These are phyloP conservation scores for Lissonota sp. DNA, from an alignment of 2,888 invertebrate genomes.

Conservation along the genomic window DNA sequence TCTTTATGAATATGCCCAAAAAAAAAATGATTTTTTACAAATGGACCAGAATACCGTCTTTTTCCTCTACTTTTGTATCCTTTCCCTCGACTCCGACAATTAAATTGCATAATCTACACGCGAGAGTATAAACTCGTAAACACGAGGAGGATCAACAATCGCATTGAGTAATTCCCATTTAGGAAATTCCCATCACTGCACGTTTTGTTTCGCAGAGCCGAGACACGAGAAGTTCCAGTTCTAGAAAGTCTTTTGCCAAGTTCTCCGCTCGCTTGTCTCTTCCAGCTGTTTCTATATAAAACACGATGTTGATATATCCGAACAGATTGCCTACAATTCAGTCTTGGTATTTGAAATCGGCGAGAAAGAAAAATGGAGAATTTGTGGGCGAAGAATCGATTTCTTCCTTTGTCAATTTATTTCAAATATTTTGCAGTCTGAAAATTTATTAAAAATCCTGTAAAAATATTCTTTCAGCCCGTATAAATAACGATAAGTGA, in stretches of 20 bases:
- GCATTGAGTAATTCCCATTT: conserved; percentile 48
- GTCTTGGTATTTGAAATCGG: neutral
- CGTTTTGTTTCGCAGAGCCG: conserved; percentile 35
- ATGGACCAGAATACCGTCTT: no score
- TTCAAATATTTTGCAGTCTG: no score
- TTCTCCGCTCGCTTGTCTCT: conserved; percentile 8
- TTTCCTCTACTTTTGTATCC: conserved; percentile 30
- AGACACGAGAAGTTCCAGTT: conserved; percentile 42
- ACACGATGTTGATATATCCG: neutral
- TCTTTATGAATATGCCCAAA: no score
- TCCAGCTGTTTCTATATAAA: conserved; percentile 1
- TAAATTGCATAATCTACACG: conserved; percentile 55
- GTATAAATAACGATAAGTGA: no score
- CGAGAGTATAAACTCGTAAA: conserved; percentile 18
- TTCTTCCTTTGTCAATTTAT: neutral
- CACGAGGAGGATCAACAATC: conserved; percentile 33
- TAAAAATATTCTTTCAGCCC: no score
- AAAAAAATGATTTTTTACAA: no score
- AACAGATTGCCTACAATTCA: neutral
- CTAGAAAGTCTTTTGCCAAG: conserved; percentile 56
- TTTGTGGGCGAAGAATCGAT: neutral
- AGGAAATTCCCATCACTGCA: conserved; percentile 31
- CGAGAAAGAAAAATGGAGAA: conserved; percentile 22
- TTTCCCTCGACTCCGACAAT: conserved; percentile 41
- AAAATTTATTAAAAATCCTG: no score